These are phyloP conservation scores for Scleropages formosus DNA, from an alignment of 2,797 vertebrate species.

Conservation along the genomic window DNA sequence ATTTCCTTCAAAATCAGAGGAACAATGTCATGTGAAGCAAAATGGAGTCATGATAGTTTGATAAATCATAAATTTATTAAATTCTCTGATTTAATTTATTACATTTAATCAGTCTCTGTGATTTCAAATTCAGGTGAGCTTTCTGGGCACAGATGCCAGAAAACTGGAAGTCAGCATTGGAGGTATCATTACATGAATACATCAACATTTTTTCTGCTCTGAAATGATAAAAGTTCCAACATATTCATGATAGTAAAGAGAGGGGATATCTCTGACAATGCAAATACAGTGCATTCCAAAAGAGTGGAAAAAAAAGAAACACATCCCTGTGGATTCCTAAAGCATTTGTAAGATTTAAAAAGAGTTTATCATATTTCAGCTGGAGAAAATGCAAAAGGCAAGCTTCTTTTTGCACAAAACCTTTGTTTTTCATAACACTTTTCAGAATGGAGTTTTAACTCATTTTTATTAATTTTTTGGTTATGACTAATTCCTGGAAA, in stretches of 20 bases:
- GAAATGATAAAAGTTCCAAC: background rate
- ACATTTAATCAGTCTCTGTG: too few species aligned
- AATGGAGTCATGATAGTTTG: too few species aligned
- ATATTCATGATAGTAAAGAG: constrained; percentile 12
- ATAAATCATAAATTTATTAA: too few species aligned
- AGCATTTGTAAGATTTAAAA: constrained; percentile 41
- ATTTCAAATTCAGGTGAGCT: constrained; percentile 17
- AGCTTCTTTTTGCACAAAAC: constrained; percentile 22
- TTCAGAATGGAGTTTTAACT: constrained; percentile 42
- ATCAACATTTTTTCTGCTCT: constrained; percentile 6
- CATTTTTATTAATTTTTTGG: constrained; percentile 35
- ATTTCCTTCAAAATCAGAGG: too few species aligned
- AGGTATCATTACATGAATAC: background rate
- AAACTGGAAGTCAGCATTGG: background rate
- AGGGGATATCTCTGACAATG: background rate
- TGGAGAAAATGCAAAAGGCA: constrained; percentile 43
- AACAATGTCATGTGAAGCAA: too few species aligned
- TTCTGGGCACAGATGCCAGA: background rate
- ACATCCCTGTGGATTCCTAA: constrained; percentile 22
- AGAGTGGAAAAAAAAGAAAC: background rate
- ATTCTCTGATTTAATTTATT: too few species aligned
- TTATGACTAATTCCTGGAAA: background rate
- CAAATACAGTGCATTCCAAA: constrained; percentile 13
- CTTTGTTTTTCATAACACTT: constrained; percentile 22
- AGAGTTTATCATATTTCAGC: constrained; percentile 50